Percentiles rank a stretch among this genome's conserved stretches.
Evolutionary conservation across 1,140 invertebrate species (phyloP).

Genomic region (Brachionus rubens): DNA sequence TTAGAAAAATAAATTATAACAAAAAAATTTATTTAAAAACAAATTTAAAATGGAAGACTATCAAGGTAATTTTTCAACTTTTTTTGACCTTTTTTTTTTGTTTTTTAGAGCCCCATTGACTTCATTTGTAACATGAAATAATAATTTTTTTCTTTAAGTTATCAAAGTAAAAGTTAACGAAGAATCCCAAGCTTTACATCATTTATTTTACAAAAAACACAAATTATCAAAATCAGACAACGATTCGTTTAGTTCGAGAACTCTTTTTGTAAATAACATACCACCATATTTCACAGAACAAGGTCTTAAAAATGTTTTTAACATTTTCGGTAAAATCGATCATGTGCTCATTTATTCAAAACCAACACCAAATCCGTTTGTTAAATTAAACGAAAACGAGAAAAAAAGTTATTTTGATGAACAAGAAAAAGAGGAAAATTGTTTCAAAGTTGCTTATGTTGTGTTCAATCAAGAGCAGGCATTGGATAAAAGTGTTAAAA

Average conservation of each 20-base stretch:
- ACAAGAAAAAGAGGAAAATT: neutral
- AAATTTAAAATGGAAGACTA: no score
- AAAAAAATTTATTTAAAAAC: no score
- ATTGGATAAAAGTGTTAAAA: conserved; percentile 1
- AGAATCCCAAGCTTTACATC: neutral
- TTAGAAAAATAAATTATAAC: no score
- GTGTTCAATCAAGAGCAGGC: neutral
- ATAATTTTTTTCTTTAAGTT: neutral
- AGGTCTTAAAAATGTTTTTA: conserved; percentile 18
- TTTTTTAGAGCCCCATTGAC: no score
- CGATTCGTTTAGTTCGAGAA: neutral
- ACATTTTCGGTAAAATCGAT: conserved; percentile 13
- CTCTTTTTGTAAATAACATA: conserved; percentile 27
- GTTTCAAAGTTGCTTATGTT: conserved; percentile 24
- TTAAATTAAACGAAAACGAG: neutral
- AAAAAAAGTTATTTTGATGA: conserved; percentile 42
- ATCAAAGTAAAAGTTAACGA: conserved; percentile 20
- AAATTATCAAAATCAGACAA: neutral
- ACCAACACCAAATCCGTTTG: neutral
- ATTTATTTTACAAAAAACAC: conserved; percentile 43
- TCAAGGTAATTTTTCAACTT: no score
- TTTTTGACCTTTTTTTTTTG: no score
- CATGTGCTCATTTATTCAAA: neutral
- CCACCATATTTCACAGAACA: conserved; percentile 19
- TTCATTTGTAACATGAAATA: no score